Conservation (phyloP, 1,140 invertebrate genomes). For the Diploscapter pachys region DNA sequence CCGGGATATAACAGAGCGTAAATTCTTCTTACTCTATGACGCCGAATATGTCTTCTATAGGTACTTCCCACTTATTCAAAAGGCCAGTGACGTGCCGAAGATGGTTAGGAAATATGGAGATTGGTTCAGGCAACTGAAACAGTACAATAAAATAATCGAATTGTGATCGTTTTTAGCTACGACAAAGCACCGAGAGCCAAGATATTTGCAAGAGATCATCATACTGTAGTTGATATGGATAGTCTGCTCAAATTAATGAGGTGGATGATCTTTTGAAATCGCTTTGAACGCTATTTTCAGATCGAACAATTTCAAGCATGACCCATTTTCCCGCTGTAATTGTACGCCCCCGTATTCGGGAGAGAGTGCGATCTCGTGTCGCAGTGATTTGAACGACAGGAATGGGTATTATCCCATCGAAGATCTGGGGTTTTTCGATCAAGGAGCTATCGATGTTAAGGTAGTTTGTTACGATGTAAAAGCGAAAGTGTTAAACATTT, state of each 20-base stretch:
- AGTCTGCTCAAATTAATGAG: constrained; percentile 68
- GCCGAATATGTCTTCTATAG: too few relatives aligned
- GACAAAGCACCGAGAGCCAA: constrained; percentile 67
- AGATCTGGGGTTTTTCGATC: constrained; percentile 6
- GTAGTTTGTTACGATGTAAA: constrained; percentile 23
- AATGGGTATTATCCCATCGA: constrained; percentile 69
- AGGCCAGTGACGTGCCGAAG: constrained; percentile 64
- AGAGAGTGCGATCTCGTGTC: constrained; percentile 71
- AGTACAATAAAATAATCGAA: neutral
- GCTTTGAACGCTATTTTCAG: too few relatives aligned
- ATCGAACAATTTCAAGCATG: constrained; percentile 60
- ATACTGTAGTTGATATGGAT: constrained; percentile 63
- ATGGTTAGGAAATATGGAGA: constrained; percentile 69
- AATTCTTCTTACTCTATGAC: too few relatives aligned
- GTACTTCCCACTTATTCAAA: constrained; percentile 68
- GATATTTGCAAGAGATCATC: constrained; percentile 67
- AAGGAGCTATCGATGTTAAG: constrained; percentile 42
- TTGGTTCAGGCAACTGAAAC: constrained; percentile 63
- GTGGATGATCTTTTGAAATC: constrained; percentile 24
- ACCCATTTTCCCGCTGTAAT: constrained; percentile 70
- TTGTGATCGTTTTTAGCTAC: constrained; percentile 55
- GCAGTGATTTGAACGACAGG: constrained; percentile 70
- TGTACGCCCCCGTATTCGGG: constrained; percentile 72
- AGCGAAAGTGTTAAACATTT: too few relatives aligned
- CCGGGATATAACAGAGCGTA: constrained; percentile 74